Conservation (phyloP, 2,113 vertebrate genomes). For the Damaliscus lunatus region DNA sequence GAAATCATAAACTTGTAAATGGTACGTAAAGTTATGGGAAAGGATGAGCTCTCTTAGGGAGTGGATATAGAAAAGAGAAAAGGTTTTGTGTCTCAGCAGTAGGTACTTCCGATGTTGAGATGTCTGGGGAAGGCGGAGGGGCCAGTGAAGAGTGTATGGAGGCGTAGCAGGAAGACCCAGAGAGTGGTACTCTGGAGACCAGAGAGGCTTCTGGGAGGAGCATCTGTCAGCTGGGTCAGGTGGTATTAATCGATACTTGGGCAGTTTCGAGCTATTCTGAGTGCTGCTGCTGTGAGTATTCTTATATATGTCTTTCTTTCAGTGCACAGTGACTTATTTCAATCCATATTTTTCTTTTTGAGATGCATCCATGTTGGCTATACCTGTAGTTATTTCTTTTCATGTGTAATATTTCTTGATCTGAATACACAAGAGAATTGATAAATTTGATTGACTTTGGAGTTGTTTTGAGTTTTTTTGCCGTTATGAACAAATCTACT, state of each 20-base stretch:
- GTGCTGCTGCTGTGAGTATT: not conserved
- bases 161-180: not conserved
- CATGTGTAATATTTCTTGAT: not conserved
- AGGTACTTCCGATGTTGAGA: not conserved
- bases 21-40: not conserved
- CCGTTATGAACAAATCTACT: not conserved
- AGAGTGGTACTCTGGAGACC: not conserved
- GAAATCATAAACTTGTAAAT: not conserved
- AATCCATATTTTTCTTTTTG: not conserved
- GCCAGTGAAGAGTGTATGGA: not conserved
- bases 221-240: not conserved
- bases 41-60: not conserved
- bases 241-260: not conserved
- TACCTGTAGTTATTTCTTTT: not conserved
- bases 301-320: not conserved
- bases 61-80: not conserved
- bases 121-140: not conserved
- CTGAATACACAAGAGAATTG: not conserved
- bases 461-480: not conserved
- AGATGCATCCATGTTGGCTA: not conserved
- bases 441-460: not conserved
- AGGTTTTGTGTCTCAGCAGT: not conserved
- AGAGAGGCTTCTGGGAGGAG: not conserved
- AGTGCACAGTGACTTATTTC: not conserved
- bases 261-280: not conserved